Conservation (phyloP, 2,113 vertebrate genomes). For the Rhynchopsitta pachyrhyncha region DNA sequence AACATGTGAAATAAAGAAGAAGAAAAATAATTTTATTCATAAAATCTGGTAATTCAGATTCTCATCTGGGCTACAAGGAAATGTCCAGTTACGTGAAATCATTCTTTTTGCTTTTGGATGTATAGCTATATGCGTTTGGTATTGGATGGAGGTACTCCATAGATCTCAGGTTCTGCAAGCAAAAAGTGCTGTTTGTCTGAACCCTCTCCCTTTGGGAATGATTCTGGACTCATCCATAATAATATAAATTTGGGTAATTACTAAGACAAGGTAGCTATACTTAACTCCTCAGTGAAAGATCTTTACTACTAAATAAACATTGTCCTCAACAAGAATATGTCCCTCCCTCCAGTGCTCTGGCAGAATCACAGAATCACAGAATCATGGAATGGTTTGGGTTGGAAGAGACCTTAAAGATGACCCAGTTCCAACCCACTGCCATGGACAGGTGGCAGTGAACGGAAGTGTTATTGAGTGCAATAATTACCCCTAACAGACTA, state of each 20-base stretch:
- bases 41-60: neutral
- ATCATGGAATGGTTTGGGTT: neutral
- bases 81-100: neutral
- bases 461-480: fast-evolving
- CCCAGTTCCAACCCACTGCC: neutral
- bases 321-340: neutral
- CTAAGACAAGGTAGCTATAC: neutral
- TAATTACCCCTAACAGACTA: neutral
- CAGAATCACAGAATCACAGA: neutral
- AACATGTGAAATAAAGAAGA: neutral
- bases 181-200: neutral
- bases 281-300: neutral
- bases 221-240: neutral
- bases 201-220: neutral
- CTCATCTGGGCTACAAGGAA: neutral
- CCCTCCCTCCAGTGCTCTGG: neutral
- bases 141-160: no score
- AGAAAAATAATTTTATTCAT: neutral
- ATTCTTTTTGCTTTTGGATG: neutral
- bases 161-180: neutral
- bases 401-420: neutral
- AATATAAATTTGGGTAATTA: neutral
- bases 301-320: neutral
- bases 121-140: no score
- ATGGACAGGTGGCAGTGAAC: neutral